Evolutionary conservation across 2,888 invertebrate genomes (phyloP).

Genomic region (Platycheirus rosarum): DNA sequence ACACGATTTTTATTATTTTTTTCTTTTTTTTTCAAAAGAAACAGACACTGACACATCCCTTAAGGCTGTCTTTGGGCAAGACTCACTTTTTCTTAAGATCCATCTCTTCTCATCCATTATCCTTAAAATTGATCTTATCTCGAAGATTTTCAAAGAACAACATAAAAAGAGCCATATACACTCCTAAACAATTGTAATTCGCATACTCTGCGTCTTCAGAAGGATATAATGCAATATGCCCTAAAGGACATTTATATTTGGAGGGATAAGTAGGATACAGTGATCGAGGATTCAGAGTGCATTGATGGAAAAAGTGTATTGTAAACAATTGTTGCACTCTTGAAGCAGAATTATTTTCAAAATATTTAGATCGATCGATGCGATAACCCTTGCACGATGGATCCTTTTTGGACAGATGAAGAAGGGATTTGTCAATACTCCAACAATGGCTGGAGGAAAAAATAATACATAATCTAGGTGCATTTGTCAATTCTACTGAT

Average conservation of each 20-base stretch:
- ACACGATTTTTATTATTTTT: constrained; percentile 70
- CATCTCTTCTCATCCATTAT: constrained; percentile 33
- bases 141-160: constrained; percentile 40
- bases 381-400: constrained; percentile 69
- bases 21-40: constrained; percentile 15
- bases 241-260: constrained; percentile 63
- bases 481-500: constrained; percentile 50
- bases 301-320: constrained; percentile 32
- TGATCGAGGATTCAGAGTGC: constrained; percentile 59
- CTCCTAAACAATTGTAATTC: constrained; percentile 59
- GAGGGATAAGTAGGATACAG: constrained; percentile 66
- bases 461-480: too few species aligned
- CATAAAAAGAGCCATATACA: constrained; percentile 31
- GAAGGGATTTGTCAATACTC: constrained; percentile 53
- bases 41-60: constrained; percentile 15
- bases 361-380: constrained; percentile 75
- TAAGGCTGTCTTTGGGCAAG: constrained; percentile 18
- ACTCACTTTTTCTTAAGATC: constrained; percentile 24
- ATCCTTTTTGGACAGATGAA: constrained; percentile 59
- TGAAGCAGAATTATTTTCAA: constrained; percentile 71
- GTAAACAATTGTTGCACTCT: constrained; percentile 60
- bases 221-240: constrained; percentile 67
- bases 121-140: constrained; percentile 67
- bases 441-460: constrained; percentile 21
- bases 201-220: constrained; percentile 48